Conservation (phyloP, 2,888 invertebrate species). For the Eueremaeus valkanovi region DNA sequence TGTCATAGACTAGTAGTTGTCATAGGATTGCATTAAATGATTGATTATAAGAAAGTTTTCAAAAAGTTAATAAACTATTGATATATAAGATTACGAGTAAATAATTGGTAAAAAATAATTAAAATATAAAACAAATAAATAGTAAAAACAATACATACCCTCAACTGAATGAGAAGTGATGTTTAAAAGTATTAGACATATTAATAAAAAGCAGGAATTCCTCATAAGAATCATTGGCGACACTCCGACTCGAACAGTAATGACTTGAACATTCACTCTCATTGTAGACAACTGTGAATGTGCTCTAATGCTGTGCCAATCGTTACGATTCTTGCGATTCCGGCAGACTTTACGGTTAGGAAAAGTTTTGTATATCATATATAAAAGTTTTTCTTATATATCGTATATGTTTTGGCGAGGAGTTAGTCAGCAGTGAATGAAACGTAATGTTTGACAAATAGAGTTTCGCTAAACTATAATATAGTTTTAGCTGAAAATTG, state of each 20-base stretch:
- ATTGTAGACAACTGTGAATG: neutral
- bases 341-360: slow-evolving; percentile 3
- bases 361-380: neutral
- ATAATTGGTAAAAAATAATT: neutral
- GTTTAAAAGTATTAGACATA: neutral
- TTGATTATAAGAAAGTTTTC: neutral
- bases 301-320: neutral
- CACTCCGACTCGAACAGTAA: slow-evolving; percentile 1
- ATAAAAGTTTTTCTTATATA: neutral
- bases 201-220: slow-evolving; percentile 31
- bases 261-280: neutral
- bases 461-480: neutral
- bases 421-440: neutral
- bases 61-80: neutral
- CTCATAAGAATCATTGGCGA: slow-evolving; percentile 11
- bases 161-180: slow-evolving; percentile 7
- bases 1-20: neutral
- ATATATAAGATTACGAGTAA: neutral
- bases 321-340: slow-evolving; percentile 16
- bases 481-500: slow-evolving; percentile 8
- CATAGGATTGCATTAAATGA: neutral
- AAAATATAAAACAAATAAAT: neutral
- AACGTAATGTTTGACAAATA: slow-evolving; percentile 20
- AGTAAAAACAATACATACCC: slow-evolving; percentile 20
- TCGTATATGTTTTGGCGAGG: neutral